These are phyloP conservation scores for Vipera ursinii DNA, from an alignment of 2,797 vertebrate genomes.

Conservation along the genomic window DNA sequence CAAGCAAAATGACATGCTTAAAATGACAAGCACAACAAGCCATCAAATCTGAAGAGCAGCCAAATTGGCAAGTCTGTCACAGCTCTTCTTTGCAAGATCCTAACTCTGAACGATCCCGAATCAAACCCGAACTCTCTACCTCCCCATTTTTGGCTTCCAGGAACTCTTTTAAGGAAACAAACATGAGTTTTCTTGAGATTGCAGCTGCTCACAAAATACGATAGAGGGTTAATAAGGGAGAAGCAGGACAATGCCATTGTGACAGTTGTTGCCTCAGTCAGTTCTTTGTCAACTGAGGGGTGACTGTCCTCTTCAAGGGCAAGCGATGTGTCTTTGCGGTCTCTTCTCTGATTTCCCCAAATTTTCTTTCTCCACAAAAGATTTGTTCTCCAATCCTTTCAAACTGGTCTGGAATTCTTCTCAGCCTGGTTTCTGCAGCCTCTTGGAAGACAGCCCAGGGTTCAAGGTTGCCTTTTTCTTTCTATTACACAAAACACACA, in stretches of 20 bases:
- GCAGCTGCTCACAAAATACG: neutral
- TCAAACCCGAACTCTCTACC: neutral
- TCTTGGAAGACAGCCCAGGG: neutral
- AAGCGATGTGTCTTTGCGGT: neutral
- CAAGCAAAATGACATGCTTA: neutral
- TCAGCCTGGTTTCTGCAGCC: neutral
- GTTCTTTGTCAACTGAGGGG: neutral
- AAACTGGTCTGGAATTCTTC: neutral
- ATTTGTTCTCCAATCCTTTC: neutral
- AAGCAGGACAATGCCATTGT: neutral
- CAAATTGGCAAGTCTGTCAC: neutral
- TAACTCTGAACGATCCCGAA: neutral
- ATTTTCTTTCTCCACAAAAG: neutral
- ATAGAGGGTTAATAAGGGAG: neutral
- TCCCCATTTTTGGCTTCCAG: neutral
- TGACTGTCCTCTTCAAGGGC: neutral
- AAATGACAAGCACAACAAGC: neutral
- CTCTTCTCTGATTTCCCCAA: neutral
- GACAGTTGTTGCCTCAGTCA: neutral
- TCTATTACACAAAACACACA: neutral
- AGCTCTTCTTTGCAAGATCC: neutral
- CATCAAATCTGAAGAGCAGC: neutral
- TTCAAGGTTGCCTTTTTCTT: neutral
- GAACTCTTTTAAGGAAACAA: neutral
- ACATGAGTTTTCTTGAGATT: neutral